Conservation (phyloP, 1,140 invertebrate species). For the Caenorhabditis tropicalis region DNA sequence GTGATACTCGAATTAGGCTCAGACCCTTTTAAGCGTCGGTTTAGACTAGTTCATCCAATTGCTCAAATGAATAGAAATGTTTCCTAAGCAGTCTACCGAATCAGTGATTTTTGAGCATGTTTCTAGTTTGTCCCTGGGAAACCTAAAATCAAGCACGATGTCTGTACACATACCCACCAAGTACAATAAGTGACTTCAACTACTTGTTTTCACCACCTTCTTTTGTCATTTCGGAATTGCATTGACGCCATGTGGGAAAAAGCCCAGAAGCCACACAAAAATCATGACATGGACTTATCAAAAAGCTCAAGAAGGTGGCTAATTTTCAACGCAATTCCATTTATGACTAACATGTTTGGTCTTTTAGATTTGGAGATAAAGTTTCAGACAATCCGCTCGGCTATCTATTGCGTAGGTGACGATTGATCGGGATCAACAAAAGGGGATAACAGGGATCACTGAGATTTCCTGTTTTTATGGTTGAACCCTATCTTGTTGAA, state of each 20-base stretch:
- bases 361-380: background rate
- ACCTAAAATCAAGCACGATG: background rate
- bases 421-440: background rate
- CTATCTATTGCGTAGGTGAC: background rate
- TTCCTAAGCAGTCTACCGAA: no score
- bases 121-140: background rate
- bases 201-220: background rate
- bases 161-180: background rate
- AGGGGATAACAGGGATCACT: background rate
- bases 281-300: background rate
- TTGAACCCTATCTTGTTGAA: background rate
- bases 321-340: no score
- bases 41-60: no score
- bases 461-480: background rate
- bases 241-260: conserved; percentile 30
- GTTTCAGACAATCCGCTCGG: background rate
- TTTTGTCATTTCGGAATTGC: background rate
- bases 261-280: background rate
- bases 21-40: no score
- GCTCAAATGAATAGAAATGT: no score
- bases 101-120: background rate
- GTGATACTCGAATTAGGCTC: no score
- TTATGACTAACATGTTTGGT: background rate
- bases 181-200: background rate
- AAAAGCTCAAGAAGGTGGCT: background rate